Conservation (phyloP, 2,113 vertebrate genomes). For the Charadrius vociferus region DNA sequence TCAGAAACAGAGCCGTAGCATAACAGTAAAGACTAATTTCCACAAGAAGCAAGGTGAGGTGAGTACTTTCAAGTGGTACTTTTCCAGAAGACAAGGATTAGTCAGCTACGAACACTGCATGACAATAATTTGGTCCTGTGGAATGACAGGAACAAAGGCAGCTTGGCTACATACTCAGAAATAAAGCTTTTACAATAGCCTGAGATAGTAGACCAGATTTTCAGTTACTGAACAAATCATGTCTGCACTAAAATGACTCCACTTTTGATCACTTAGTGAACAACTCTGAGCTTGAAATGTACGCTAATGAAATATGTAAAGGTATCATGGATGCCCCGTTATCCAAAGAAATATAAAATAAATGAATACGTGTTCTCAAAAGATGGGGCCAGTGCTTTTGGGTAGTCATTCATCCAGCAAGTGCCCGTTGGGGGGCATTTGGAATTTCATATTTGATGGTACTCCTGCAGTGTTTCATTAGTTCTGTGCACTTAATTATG, state of each 20-base stretch:
- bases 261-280: not conserved
- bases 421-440: not conserved
- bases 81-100: not conserved
- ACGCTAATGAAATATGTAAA: slow-evolving; percentile 37
- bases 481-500: slow-evolving; percentile 61
- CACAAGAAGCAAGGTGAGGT: not conserved
- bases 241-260: not conserved
- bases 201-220: not conserved
- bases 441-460: slow-evolving; percentile 25
- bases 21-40: not conserved
- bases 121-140: not conserved
- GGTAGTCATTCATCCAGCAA: not conserved
- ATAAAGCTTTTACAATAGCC: not conserved
- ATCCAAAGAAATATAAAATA: slow-evolving; percentile 10
- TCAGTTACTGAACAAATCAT: not conserved
- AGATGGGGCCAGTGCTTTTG: not conserved
- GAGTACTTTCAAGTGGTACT: not conserved
- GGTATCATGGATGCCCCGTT: not conserved
- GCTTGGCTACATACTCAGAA: not conserved
- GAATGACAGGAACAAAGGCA: not conserved
- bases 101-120: not conserved
- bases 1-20: not conserved
- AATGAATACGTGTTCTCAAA: not conserved
- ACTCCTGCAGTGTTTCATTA: slow-evolving; percentile 46
- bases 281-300: not conserved